These are phyloP conservation scores for Henicopernis longicauda DNA, from an alignment of 2,113 vertebrate genomes.

Conservation along the genomic window DNA sequence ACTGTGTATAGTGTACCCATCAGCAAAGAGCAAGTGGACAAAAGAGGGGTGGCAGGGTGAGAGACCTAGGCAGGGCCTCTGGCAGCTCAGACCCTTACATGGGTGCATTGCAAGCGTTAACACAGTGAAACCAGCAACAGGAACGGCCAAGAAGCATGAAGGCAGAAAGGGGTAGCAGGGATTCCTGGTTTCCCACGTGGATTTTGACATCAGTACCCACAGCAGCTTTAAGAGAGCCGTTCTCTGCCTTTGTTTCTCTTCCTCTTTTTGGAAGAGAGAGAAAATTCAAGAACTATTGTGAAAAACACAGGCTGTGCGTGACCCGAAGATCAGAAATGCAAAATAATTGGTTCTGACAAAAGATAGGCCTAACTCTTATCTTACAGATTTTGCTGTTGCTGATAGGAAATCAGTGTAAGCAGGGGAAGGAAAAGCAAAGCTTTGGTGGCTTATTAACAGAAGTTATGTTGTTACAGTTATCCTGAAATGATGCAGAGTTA, in stretches of 20 bases:
- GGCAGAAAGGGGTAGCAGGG: neutral
- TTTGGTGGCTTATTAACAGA: neutral
- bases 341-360: neutral
- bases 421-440: neutral
- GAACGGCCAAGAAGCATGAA: fast-evolving
- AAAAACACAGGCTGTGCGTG: neutral
- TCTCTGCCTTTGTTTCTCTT: neutral
- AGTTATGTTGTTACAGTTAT: neutral
- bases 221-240: neutral
- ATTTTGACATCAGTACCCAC: neutral
- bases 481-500: neutral
- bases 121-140: fast-evolving
- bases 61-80: neutral
- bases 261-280: neutral
- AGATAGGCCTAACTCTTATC: neutral
- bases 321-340: neutral
- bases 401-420: neutral
- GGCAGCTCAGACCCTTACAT: neutral
- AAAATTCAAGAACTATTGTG: neutral
- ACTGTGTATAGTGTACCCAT: fast-evolving
- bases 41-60: neutral
- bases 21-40: fast-evolving
- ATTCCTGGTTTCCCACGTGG: neutral
- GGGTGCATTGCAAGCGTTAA: fast-evolving
- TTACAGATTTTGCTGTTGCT: neutral